Evolutionary conservation across 1,140 invertebrate genomes (phyloP), one percentile per base, ranked within the genome.

Genomic region (Leptestheria dahalacensis): DNA sequence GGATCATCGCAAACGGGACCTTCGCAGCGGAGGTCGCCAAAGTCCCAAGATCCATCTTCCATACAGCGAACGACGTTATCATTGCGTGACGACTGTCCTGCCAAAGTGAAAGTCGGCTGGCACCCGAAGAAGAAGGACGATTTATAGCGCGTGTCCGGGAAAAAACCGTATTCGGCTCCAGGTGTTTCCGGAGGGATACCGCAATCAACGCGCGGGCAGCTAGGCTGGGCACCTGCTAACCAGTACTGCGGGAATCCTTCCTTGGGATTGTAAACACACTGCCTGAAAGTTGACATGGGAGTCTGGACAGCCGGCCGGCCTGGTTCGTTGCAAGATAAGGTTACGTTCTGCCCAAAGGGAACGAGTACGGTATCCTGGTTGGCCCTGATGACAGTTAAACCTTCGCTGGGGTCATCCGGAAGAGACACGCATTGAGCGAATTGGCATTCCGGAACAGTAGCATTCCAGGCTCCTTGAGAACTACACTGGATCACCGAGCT

Each of bases 71-170:
- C 91, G 20, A 92, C 84, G 68, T 93, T 92, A 66, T 97, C 91
- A 64, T 91, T 86, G 64, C 83, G 84, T 33, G 81, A 86, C 0
- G 88, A 92, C 75, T 94, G 89, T 2, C 93, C 92, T 25, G 90
- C 91, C 23, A 96, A 71, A 67, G 89, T 91, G 69, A 96, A 96
- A 0, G 92, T 95, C 67, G 94, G 88, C 74, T 96, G 90, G 70
- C 94, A 97, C 33, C 89, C 89, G 69, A 98, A 97, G 77, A 89
- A 91, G 74, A 96, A 97, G 1, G 84, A 91, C 25, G 89, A 89
- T 70, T 91, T 86, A 67, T 85, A 93, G 69, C 84, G 84, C 0
- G 91, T 94, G 67, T 94, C 90, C 12, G 82, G 71, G 65, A 84
- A 89, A 70, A 86, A 80, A 9, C 91, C 90, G 66, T 95, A 93